These are phyloP conservation scores for Philotrypesis tridentata DNA, from an alignment of 1,140 invertebrate species.

Conservation along the genomic window DNA sequence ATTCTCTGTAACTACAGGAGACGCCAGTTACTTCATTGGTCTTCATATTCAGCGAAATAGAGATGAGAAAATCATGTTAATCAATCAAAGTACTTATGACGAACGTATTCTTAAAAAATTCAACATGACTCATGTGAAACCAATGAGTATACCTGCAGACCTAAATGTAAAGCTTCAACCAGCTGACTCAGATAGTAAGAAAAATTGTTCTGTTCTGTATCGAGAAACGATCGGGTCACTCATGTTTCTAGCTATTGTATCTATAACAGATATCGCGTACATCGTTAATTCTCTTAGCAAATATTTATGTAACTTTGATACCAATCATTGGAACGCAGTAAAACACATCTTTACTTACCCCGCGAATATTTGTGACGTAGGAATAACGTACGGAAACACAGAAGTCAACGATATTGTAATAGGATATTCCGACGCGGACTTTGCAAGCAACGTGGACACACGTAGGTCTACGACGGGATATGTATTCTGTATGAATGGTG, in stretches of 20 bases:
- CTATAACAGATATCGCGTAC: not conserved
- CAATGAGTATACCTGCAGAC: conserved; percentile 45
- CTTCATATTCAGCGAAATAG: conserved; percentile 56
- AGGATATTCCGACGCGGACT: conserved; percentile 51
- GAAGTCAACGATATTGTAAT: not conserved
- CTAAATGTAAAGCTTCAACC: conserved; percentile 4
- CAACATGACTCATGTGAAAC: conserved; percentile 38
- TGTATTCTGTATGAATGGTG: conserved; percentile 52
- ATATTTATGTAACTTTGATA: not conserved
- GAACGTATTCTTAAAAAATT: conserved; percentile 46
- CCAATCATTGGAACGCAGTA: not conserved
- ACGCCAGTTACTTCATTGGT: conserved; percentile 55
- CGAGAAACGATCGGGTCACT: not conserved
- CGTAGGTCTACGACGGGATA: conserved; percentile 55
- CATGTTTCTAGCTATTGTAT: not conserved
- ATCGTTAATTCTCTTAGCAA: not conserved
- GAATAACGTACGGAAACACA: not conserved
- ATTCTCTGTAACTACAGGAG: conserved; percentile 53
- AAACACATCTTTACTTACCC: not conserved
- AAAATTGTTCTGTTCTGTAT: not conserved
- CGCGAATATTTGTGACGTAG: not conserved
- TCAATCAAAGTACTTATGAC: conserved; percentile 48
- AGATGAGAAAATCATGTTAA: conserved; percentile 42
- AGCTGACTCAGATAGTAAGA: not conserved
- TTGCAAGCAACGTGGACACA: conserved; percentile 55